Base-by-base conservation (phyloP, 2,113 vertebrate species). In the Microcebus tavaratra region DNA sequence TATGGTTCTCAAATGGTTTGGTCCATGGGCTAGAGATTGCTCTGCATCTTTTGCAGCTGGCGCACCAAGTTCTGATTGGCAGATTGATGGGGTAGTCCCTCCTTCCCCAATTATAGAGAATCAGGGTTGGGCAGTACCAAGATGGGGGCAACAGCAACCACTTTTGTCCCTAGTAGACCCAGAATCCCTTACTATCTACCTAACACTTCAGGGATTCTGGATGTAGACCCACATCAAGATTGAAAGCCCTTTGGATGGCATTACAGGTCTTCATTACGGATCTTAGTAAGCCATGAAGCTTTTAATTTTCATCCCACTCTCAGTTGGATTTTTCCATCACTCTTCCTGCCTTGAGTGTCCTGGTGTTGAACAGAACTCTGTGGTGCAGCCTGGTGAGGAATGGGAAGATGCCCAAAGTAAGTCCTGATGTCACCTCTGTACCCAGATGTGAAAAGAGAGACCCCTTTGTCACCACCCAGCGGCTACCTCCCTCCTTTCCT, bases 171-270 rank as follows among this genome's bases (percentile, higher is more conserved):
- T 53, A 53, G 50, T 14, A 5, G 14, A 53, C 14, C 50, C 14
- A 4, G 50, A 53, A 53, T 53, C 14, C 50, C 50, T 53, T 14
- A 15, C 50, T 53, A 53, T 53, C 50, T 53, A 53, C 50, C 13
- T 14, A 53, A 53, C 50, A 53, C 50, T 53, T 88, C 2, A 27
- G 55, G 97, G 95, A 95, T 98, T 94, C 81, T 45, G 84, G 96
- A 98, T 95, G 98, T 98, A 98, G 98, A 97, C 96, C 86, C 88
- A 94, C 78, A 55, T 67, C 93, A 96, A 88, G 92, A 90, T 93
- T 89, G 55, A 96, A 98, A 97, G 97, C 93, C 97, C 96, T 97
- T 80, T 67, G 92, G 97, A 95, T 94, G 97, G 88, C 96, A 42
- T 39, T 39, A 39, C 39, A 4, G 39, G 39, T 39, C 39, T 39